Evolutionary conservation across 2,888 invertebrate genomes (phyloP), one percentile per base, ranked within the genome.

Genomic region (Drosophila algonquin): DNA sequence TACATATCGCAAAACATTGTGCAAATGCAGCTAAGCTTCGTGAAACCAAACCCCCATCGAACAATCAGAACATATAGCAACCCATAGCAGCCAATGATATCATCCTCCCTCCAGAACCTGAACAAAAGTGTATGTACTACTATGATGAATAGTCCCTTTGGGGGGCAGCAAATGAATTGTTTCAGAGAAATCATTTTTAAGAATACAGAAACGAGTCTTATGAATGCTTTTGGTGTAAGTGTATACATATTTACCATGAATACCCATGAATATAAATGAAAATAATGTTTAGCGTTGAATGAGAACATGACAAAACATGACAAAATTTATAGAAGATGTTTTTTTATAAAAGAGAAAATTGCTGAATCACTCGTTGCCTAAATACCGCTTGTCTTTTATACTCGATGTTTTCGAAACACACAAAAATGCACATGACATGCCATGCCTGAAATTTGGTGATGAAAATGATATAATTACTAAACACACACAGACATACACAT

Each of bases 331-430:
- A 85, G 85, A 67, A 81, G 73, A 74, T 86, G 86, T 84, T 81
- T 86, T 86, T 82, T 84, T 71, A 58, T 59, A 70, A 55, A 73
- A 65, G 53, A 55, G 65, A 76, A 79, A 79, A 88, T 90, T 90
- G 90, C 90, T 90, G 90, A 90, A 90, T 90, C 90, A 90, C 90
- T 90, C 85, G 90, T 90, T 90, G 90, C 90, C 90, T 90, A 90
- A 90, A 90, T 90, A 90, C 90, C 89, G 90, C 90, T 90, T 90
- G 87, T 90, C 90, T 90, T 90, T 90, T 90, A 90, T 90, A 90
- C 90, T 90, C 81, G 87, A 89, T 81, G 85, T 88, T 87, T 88
- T 89, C 84, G 79, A 82, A 86, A 84, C 86, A 86, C 53, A 30
- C 59, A 47, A 62, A 50, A 52, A 58, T 46, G 56, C 60, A 67